phyloP scores from a whole-genome alignment of 37 sponge, comb jelly and placozoan genomes.

The Amphimedon queenslandica region DNA sequence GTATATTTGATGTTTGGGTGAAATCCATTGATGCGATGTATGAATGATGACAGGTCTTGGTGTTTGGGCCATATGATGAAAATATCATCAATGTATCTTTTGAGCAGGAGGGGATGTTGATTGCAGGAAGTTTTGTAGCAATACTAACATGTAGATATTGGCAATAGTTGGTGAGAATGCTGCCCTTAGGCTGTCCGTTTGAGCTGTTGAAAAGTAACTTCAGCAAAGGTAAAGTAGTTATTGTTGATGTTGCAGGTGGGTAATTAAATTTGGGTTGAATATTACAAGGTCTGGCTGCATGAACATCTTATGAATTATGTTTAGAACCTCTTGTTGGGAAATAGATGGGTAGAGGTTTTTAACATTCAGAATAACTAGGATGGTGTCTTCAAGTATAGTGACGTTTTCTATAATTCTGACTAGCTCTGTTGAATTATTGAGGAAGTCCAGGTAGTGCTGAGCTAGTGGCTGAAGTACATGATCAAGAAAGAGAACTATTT shows the following conservation, averaged over 20 bases:
- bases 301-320: neutral
- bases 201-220: too few relatives aligned
- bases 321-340: neutral
- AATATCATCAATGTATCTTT: constrained; percentile 47
- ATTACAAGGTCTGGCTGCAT: neutral
- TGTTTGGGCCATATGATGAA: constrained; percentile 24
- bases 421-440: neutral
- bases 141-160: too few relatives aligned
- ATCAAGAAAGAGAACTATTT: neutral
- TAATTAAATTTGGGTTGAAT: neutral
- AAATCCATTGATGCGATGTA: neutral
- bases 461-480: neutral
- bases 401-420: neutral
- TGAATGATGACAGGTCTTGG: neutral
- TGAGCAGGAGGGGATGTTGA: constrained; percentile 9
- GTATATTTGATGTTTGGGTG: constrained; percentile 13
- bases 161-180: too few relatives aligned
- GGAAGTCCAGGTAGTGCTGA: neutral
- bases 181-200: too few relatives aligned
- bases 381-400: neutral
- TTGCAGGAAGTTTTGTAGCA: neutral
- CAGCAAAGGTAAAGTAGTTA: too few relatives aligned
- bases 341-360: neutral
- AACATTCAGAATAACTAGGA: neutral
- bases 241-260: constrained; percentile 17